Base-by-base conservation (phyloP, 2,888 invertebrate genomes). In the Imbricaverruca yamaguchii region DNA sequence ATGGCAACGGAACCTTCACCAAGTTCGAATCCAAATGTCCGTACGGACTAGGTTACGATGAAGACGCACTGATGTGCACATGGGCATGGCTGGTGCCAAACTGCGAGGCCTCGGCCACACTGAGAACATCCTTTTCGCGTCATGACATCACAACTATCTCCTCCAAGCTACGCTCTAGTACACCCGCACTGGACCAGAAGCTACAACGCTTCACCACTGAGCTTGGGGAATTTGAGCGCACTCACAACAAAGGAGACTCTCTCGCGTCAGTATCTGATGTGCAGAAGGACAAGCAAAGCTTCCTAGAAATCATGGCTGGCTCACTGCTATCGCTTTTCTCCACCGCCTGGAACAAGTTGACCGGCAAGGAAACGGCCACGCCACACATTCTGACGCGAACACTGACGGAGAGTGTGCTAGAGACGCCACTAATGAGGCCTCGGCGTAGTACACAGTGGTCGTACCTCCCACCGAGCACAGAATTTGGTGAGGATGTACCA, bases 11-110 rank as follows among this genome's bases (percentile, higher is more conserved):
- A 4, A 83, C 83, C 12, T 85, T 89, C 83, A 90, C 91, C 0
- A 92, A 93, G 0, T 94, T 93, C 87, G 93, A 94, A 88, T 94
- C 94, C 88, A 91, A 93, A 80, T 94, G 93, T 85, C 94, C 94
- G 0, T 93, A 92, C 86, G 93, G 93, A 0, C 89, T 94, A 25
- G 93, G 92, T 11, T 94, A 93, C 87, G 93, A 94, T 85, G 92
- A 93, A 80, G 89, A 88, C 0, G 89, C 90, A 56, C 89, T 93
- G 6, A 89, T 91, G 82, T 94, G 94, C 86, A 93, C 93, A 87
- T 94, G 93, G 93, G 92, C 93, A 0, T 93, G 93, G 93, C 86
- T 92, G 81, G 93, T 93, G 53, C 91, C 91, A 0, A 89, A 89
- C 15, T 92, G 92, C 84, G 90, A 90, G 0, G 89, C 89, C 84